Percentiles rank a stretch among this genome's conserved stretches.
Conservation (phyloP, 2,113 vertebrate genomes). For the Sinocyclocheilus anophthalmus region DNA sequence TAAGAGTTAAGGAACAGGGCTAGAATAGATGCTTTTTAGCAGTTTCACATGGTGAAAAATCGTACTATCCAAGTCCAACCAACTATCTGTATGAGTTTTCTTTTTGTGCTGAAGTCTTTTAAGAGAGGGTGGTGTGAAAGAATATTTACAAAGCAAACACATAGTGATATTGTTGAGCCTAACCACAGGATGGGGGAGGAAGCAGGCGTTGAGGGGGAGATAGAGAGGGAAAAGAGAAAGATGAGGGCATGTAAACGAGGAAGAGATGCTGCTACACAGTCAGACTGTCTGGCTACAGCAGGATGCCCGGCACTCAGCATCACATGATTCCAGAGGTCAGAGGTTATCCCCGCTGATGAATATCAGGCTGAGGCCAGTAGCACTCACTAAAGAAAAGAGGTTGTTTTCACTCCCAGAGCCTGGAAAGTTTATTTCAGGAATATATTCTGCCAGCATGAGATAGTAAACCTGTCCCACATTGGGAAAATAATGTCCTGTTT, state of each 20-base stretch:
- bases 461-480: slow-evolving; percentile 76
- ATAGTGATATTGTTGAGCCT: slow-evolving; percentile 44
- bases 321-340: slow-evolving; percentile 78
- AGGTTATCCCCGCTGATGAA: slow-evolving; percentile 82
- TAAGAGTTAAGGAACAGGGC: not conserved
- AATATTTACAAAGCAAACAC: slow-evolving; percentile 44
- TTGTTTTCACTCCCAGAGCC: slow-evolving; percentile 76
- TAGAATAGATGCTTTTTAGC: not conserved
- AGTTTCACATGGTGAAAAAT: not conserved
- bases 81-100: slow-evolving; percentile 60
- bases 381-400: slow-evolving; percentile 74
- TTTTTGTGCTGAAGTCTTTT: slow-evolving; percentile 61
- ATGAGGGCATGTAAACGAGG: slow-evolving; percentile 41
- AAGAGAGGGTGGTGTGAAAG: slow-evolving; percentile 19
- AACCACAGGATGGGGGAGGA: slow-evolving; percentile 3
- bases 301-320: slow-evolving; percentile 78
- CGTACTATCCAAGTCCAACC: slow-evolving; percentile 54
- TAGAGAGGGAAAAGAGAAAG: slow-evolving; percentile 47
- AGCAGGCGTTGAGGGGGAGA: not conserved
- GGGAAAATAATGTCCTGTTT: slow-evolving; percentile 70
- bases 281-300: slow-evolving; percentile 83
- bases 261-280: slow-evolving; percentile 72
- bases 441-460: slow-evolving; percentile 73
- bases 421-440: slow-evolving; percentile 80
- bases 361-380: slow-evolving; percentile 72